Percentiles rank a stretch among this genome's conserved stretches.
These are phyloP conservation scores for Forpus xanthops DNA, from an alignment of 2,797 vertebrate genomes.

Conservation along the genomic window DNA sequence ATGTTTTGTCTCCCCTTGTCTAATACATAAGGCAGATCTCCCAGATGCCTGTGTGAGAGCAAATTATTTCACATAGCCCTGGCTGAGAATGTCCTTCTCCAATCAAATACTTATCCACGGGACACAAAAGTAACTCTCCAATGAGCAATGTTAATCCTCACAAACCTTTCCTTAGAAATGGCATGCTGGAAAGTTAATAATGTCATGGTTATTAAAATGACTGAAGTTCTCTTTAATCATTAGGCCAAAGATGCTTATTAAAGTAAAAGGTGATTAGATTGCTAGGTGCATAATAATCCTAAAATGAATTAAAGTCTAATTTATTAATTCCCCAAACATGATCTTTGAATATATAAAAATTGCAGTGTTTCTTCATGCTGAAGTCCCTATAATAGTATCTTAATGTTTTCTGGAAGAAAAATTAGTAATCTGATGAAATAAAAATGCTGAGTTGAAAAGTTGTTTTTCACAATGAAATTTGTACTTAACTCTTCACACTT, in stretches of 20 bases:
- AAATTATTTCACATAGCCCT: not conserved
- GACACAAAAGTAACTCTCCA: conserved; percentile 73
- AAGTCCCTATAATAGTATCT: not conserved
- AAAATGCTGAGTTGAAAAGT: not conserved
- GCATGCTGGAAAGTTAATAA: conserved; percentile 73
- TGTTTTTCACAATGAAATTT: not conserved
- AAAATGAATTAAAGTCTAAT: conserved; percentile 54
- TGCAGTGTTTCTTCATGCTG: not conserved
- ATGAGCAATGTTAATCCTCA: conserved; percentile 71
- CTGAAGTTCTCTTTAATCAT: conserved; percentile 58
- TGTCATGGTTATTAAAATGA: conserved; percentile 71
- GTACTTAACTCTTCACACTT: not conserved
- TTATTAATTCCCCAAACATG: conserved; percentile 30
- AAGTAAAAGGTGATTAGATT: conserved; percentile 65
- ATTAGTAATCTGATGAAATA: not conserved
- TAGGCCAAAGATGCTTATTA: conserved; percentile 64
- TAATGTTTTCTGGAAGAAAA: not conserved
- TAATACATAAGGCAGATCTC: not conserved
- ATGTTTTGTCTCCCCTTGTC: conserved; percentile 26
- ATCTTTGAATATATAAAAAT: not conserved
- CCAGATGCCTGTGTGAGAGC: not conserved
- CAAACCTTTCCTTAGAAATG: conserved; percentile 73
- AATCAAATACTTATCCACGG: conserved; percentile 72
- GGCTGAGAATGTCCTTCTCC: conserved; percentile 49
- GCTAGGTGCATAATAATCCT: conserved; percentile 48